Evolutionary conservation across 2,113 vertebrate genomes (phyloP).

Genomic region (Eulemur rufifrons): DNA sequence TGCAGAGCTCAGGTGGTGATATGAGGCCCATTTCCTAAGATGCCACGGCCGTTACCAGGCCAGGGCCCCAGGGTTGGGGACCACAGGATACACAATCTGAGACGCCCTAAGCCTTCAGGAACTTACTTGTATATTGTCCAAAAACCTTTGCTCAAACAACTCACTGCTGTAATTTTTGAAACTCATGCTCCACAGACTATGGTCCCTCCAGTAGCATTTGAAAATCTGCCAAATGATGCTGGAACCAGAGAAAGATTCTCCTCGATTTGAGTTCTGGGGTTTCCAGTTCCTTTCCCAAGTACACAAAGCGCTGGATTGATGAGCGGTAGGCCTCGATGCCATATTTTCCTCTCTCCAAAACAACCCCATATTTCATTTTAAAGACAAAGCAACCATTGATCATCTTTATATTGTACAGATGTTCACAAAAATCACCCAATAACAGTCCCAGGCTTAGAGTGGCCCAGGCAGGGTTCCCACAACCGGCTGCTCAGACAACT

Average conservation of each 20-base stretch:
- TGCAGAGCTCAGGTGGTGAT: too few species aligned
- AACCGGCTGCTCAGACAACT: neutral
- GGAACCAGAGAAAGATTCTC: neutral
- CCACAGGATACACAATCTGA: neutral
- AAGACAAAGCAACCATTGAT: neutral
- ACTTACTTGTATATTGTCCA: neutral
- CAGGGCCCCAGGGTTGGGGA: too few species aligned
- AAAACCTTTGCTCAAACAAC: neutral
- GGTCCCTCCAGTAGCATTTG: neutral
- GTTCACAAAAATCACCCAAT: neutral
- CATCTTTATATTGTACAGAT: neutral
- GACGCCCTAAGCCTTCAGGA: neutral
- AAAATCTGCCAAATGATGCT: neutral
- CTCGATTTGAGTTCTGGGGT: neutral
- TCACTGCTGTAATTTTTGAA: neutral
- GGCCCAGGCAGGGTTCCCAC: neutral
- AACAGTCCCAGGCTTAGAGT: too few species aligned
- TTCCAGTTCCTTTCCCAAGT: neutral
- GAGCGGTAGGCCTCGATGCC: neutral
- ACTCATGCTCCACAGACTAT: neutral
- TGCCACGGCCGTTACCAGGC: too few species aligned
- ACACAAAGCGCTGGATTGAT: neutral
- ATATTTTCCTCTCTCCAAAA: neutral
- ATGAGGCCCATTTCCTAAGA: too few species aligned
- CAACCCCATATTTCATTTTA: neutral